phyloP scores from a whole-genome alignment of 2,888 invertebrate species.

The Dione juno region DNA sequence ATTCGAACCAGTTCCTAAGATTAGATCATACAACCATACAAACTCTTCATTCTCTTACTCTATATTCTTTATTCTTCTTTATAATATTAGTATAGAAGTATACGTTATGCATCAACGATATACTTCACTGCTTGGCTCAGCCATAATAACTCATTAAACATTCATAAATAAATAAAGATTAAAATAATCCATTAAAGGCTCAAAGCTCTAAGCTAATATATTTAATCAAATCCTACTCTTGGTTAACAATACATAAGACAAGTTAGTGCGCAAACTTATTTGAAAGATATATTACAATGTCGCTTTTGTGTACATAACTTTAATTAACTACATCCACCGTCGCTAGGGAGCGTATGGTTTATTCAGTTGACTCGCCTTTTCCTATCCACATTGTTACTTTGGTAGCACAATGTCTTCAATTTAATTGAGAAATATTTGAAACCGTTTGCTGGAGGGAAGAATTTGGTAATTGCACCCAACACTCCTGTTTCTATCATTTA shows the following conservation, averaged over 20 bases:
- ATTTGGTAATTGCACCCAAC: too few relatives aligned
- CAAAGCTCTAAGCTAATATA: neutral
- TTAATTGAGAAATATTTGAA: conserved; percentile 25
- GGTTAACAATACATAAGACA: conserved; percentile 7
- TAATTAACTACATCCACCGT: conserved; percentile 37
- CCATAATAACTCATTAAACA: neutral
- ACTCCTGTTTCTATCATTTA: too few relatives aligned
- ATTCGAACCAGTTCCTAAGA: too few relatives aligned
- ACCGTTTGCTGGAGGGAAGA: neutral
- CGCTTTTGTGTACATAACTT: conserved; percentile 33
- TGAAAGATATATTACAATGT: conserved; percentile 23
- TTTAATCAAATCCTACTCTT: conserved; percentile 12
- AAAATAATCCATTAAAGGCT: neutral
- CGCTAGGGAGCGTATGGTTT: conserved; percentile 27
- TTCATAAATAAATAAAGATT: neutral
- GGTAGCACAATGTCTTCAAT: conserved; percentile 26
- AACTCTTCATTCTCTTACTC: too few relatives aligned
- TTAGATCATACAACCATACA: too few relatives aligned
- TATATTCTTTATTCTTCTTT: too few relatives aligned
- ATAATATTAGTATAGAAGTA: too few relatives aligned
- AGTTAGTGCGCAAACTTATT: conserved; percentile 16
- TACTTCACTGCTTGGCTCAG: too few relatives aligned
- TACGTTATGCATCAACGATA: too few relatives aligned
- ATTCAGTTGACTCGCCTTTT: conserved; percentile 29
- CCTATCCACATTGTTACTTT: conserved; percentile 30